These are phyloP conservation scores for Platorchestia sp. DNA, from an alignment of 1,140 invertebrate genomes.

Conservation along the genomic window DNA sequence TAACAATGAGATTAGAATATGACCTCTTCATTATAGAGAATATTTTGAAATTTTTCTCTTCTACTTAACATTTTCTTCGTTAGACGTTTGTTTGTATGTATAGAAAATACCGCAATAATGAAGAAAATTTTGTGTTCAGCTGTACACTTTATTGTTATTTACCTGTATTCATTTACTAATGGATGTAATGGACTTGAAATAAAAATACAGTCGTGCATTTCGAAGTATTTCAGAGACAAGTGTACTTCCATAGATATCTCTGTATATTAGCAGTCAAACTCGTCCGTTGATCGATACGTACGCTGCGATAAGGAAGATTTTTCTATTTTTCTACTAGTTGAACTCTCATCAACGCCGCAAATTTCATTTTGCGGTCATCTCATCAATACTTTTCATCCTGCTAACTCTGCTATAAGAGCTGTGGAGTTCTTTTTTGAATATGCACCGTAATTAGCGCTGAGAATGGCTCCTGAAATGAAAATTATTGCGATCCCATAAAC, in stretches of 20 bases:
- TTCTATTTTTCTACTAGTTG: background rate
- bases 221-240: too few relatives aligned
- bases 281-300: background rate
- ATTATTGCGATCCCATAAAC: constrained; percentile 1
- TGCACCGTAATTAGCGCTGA: background rate
- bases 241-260: background rate
- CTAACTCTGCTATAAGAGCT: background rate
- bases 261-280: background rate
- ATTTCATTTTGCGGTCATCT: background rate
- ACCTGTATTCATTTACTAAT: background rate
- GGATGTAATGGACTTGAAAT: background rate
- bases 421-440: background rate
- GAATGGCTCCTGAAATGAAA: background rate
- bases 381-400: background rate
- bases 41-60: too few relatives aligned
- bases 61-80: too few relatives aligned
- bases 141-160: background rate
- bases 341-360: background rate
- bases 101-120: too few relatives aligned
- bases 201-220: background rate
- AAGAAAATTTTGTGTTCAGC: background rate
- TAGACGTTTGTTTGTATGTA: too few relatives aligned
- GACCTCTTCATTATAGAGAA: too few relatives aligned
- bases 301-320: background rate
- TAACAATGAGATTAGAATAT: too few relatives aligned